phyloP scores from a whole-genome alignment of 92 coral and sea anemone species.

The Zoanthus gigantus region DNA sequence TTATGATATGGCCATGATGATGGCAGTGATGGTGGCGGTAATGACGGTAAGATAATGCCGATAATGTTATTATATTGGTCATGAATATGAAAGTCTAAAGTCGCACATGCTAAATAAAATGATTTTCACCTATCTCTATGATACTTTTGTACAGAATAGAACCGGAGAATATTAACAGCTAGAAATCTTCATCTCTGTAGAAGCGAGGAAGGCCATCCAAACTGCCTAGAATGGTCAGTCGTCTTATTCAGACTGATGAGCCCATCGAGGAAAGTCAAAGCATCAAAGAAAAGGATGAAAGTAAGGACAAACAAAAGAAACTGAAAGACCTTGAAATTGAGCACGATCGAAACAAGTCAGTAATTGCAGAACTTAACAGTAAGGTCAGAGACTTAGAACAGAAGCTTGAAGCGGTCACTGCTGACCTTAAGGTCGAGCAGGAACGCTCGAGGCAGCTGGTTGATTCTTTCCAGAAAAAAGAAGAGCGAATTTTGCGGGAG shows the following conservation, averaged over 20 bases:
- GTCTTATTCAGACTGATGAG: constrained; percentile 22
- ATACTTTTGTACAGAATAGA: not conserved
- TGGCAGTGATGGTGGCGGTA: too few species aligned
- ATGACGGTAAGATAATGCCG: too few species aligned
- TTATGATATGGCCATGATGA: too few species aligned
- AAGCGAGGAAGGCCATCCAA: constrained; percentile 16
- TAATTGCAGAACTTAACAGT: constrained; percentile 72
- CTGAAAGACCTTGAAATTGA: constrained; percentile 20
- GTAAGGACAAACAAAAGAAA: not conserved
- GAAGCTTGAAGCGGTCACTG: constrained; percentile 70
- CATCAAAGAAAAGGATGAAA: not conserved
- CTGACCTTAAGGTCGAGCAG: constrained; percentile 75
- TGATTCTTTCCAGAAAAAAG: constrained; percentile 55
- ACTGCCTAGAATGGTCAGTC: constrained; percentile 5
- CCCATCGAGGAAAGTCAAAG: not conserved
- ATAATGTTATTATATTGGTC: too few species aligned
- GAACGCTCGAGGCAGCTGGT: constrained; percentile 67
- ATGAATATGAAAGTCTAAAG: too few species aligned
- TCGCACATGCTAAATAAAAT: too few species aligned
- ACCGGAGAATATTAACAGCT: not conserved
- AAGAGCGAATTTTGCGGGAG: constrained; percentile 49
- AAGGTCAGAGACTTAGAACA: constrained; percentile 70
- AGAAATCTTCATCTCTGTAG: not conserved
- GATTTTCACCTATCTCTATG: too few species aligned
- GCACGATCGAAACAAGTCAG: constrained; percentile 56